phyloP scores from a whole-genome alignment of 2,888 invertebrate species.

The Thymelicus lineola region DNA sequence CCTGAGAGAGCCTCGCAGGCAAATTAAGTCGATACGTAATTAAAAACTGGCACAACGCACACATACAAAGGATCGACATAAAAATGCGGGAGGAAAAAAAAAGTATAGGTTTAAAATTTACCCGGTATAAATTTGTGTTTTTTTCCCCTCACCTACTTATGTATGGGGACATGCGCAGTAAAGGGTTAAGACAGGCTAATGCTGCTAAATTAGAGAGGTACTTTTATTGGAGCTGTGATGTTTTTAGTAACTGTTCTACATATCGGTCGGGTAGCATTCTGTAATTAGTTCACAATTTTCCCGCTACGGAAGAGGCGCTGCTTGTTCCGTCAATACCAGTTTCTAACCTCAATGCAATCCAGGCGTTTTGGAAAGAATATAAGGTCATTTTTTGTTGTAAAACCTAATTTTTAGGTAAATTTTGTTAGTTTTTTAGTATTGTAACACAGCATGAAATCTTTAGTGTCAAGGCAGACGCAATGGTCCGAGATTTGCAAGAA shows the following conservation, averaged over 20 bases:
- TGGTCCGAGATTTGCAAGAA: conserved; percentile 22
- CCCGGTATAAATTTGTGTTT: conserved; percentile 85
- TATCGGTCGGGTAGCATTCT: conserved; percentile 50
- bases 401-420: conserved; percentile 17
- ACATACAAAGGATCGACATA: conserved; percentile 83
- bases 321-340: conserved; percentile 45
- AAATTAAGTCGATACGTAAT: conserved; percentile 86
- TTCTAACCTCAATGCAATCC: conserved; percentile 37
- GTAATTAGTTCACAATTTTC: conserved; percentile 61
- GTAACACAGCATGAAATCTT: conserved; percentile 29
- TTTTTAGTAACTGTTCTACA: conserved; percentile 30
- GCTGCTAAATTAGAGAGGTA: conserved; percentile 45
- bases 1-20: conserved; percentile 69
- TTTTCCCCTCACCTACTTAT: conserved; percentile 82
- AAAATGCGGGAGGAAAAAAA: conserved; percentile 81
- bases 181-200: conserved; percentile 71
- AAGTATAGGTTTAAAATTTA: conserved; percentile 85
- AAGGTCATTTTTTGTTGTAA: conserved; percentile 16
- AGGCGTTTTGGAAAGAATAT: conserved; percentile 29
- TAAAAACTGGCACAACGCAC: conserved; percentile 80
- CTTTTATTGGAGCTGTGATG: not conserved
- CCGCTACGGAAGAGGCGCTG: conserved; percentile 50
- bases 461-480: conserved; percentile 28
- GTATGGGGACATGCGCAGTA: conserved; percentile 83
- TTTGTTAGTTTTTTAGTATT: conserved; percentile 9